phyloP scores from a whole-genome alignment of 2,797 vertebrate species.

The Ctenopoma kingsleyae region DNA sequence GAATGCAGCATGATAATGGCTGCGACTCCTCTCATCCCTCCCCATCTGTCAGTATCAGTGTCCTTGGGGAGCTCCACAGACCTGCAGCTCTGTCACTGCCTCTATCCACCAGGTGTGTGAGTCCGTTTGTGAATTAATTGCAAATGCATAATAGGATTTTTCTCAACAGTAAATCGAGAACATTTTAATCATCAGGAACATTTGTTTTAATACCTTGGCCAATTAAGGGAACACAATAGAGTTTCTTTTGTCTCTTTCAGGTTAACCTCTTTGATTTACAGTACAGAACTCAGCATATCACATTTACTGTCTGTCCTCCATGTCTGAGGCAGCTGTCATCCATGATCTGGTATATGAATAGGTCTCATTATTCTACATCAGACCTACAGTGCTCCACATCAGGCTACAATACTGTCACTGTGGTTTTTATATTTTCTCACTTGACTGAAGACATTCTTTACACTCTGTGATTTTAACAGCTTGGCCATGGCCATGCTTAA shows the following conservation, averaged over 20 bases:
- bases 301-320: slow-evolving; percentile 12
- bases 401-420: not conserved
- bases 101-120: not conserved
- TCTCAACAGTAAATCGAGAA: slow-evolving; percentile 4
- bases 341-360: slow-evolving; percentile 15
- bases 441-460: not conserved
- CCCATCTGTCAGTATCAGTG: slow-evolving; percentile 13
- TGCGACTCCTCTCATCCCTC: slow-evolving; percentile 12
- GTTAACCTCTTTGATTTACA: slow-evolving; percentile 18
- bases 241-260: slow-evolving; percentile 21
- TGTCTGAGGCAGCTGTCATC: slow-evolving; percentile 18
- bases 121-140: slow-evolving; percentile 9
- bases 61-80: slow-evolving; percentile 12
- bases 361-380: slow-evolving; percentile 22
- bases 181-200: slow-evolving; percentile 7
- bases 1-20: slow-evolving; percentile 19
- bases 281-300: slow-evolving; percentile 18
- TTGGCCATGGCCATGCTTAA: not conserved
- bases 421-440: not conserved
- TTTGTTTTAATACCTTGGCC: slow-evolving; percentile 10
- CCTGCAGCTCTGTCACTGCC: slow-evolving; percentile 10
- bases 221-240: slow-evolving; percentile 29
- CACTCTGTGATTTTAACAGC: not conserved
- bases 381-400: slow-evolving; percentile 1
- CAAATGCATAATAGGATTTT: not conserved